These are phyloP conservation scores for Cetoscarus ocellatus DNA, from an alignment of 2,797 vertebrate genomes.

Conservation along the genomic window DNA sequence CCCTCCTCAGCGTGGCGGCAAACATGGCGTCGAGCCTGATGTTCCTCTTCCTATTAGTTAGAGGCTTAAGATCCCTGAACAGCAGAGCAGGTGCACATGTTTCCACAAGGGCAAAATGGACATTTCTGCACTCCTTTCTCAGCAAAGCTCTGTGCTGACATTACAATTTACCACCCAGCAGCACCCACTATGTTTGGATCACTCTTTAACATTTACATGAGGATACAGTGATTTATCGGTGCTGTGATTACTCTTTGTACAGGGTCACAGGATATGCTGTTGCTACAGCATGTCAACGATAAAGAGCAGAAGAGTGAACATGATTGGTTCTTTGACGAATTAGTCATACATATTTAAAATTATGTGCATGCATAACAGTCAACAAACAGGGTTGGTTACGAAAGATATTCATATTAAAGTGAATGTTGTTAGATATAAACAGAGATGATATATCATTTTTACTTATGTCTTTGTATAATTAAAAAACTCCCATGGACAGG, in stretches of 20 bases:
- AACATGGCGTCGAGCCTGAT: conserved; percentile 42
- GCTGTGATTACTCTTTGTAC: conserved; percentile 52
- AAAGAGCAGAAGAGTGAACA: conserved; percentile 6
- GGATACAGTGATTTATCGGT: conserved; percentile 68
- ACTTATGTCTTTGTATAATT: no score
- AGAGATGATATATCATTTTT: no score
- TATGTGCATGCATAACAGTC: not conserved
- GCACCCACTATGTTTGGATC: conserved; percentile 69
- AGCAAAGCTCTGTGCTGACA: conserved; percentile 77
- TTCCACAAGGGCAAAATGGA: conserved; percentile 77
- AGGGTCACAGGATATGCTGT: conserved; percentile 34
- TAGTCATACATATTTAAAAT: not conserved
- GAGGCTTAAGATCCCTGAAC: conserved; percentile 33
- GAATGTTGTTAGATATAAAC: no score
- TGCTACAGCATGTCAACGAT: conserved; percentile 25
- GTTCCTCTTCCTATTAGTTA: conserved; percentile 33
- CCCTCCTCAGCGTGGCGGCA: conserved; percentile 42
- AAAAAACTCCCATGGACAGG: no score
- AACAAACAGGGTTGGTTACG: not conserved
- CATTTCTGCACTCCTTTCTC: conserved; percentile 70
- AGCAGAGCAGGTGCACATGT: conserved; percentile 73
- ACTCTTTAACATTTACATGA: conserved; percentile 74
- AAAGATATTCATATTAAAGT: no score
- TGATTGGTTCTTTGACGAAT: conserved; percentile 10
- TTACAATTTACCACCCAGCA: conserved; percentile 72